A percentile compares a stretch with the other conserved stretches of the same genome.
Evolutionary conservation across 2,888 invertebrate species (phyloP).

Genomic region (Cybosia mesomella): DNA sequence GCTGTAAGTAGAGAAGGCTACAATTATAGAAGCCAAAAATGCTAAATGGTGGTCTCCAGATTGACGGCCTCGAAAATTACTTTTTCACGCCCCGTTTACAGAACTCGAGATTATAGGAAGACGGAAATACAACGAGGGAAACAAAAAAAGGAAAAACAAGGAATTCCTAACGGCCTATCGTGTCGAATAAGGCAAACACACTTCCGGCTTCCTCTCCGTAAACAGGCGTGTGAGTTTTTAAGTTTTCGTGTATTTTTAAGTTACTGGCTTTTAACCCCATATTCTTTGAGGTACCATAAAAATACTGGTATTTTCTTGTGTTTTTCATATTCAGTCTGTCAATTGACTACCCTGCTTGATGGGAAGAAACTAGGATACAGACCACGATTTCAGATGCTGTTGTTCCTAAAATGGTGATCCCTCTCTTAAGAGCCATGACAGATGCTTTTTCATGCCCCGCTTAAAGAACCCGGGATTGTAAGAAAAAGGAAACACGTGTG

Average conservation of each 20-base stretch:
- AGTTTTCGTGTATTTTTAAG: not conserved
- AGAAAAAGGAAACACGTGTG: not conserved
- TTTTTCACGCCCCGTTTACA: constrained; percentile 1
- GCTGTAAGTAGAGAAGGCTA: not conserved
- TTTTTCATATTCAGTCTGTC: no score
- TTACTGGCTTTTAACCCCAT: no score
- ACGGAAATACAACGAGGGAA: constrained; percentile 1
- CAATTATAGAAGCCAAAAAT: not conserved
- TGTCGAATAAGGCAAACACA: not conserved
- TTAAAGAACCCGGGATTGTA: not conserved
- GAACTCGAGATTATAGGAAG: not conserved
- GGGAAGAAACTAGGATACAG: not conserved
- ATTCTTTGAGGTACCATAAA: no score
- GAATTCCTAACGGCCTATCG: constrained; percentile 4
- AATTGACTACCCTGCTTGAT: no score
- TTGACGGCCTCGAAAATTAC: not conserved
- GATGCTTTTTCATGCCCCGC: not conserved
- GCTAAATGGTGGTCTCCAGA: constrained; percentile 1
- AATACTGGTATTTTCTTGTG: no score
- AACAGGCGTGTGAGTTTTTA: not conserved
- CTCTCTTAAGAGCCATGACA: not conserved
- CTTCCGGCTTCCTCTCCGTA: not conserved
- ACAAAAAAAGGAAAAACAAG: not conserved
- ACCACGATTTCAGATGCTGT: not conserved
- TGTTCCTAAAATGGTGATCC: not conserved